Percentiles rank a stretch among this genome's conserved stretches.
These are phyloP conservation scores for Cydia pomonella DNA, from an alignment of 1,140 invertebrate species.

Conservation along the genomic window DNA sequence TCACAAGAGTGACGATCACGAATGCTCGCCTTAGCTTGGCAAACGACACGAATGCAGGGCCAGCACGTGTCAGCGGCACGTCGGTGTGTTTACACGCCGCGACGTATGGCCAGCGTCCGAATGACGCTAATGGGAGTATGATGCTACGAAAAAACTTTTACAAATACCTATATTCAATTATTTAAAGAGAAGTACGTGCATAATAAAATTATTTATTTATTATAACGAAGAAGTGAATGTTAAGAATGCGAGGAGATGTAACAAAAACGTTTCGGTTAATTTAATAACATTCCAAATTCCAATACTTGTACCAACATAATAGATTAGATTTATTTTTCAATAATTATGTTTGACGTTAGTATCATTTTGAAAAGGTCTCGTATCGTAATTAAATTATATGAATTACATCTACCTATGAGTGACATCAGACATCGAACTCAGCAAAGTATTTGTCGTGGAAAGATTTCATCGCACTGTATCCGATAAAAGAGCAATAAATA, in stretches of 20 bases:
- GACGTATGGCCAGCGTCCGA: slow-evolving; percentile 24
- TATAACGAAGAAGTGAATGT: background rate
- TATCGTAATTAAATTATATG: too few relatives aligned
- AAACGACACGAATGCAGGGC: background rate
- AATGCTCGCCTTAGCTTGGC: background rate
- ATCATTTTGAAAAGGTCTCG: too few relatives aligned
- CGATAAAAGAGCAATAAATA: background rate
- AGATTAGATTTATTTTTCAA: too few relatives aligned
- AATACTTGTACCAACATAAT: too few relatives aligned
- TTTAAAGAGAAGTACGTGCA: background rate
- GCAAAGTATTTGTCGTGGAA: slow-evolving; percentile 1
- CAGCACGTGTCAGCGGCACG: slow-evolving; percentile 20
- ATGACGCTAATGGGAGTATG: slow-evolving; percentile 12
- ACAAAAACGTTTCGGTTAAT: background rate
- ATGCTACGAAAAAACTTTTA: slow-evolving; percentile 11
- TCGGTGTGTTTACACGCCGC: slow-evolving; percentile 25
- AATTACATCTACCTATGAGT: too few relatives aligned
- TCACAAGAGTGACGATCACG: background rate
- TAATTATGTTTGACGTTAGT: too few relatives aligned
- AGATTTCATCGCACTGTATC: background rate
- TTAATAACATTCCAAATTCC: too few relatives aligned
- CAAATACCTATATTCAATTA: background rate
- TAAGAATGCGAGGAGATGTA: background rate
- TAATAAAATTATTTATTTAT: background rate
- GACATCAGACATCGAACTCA: background rate